Conservation (phyloP, 2,113 vertebrate species). For the Ammodramus savannarum region DNA sequence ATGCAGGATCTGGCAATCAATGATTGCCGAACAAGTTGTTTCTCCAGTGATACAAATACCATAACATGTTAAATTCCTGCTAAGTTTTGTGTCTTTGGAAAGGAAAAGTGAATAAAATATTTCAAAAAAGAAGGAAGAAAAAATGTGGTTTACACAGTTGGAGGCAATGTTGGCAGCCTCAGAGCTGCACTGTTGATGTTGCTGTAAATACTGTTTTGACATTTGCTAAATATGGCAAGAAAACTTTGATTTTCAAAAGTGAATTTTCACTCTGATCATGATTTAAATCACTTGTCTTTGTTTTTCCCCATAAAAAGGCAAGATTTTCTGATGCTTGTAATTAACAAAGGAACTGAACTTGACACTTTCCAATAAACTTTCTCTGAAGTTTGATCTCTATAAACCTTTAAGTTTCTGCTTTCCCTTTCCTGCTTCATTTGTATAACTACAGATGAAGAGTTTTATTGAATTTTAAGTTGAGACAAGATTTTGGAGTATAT, state of each 20-base stretch:
- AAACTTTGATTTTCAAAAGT: neutral
- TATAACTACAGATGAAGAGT: neutral
- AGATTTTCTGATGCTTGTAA: neutral
- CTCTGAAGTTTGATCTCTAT: neutral
- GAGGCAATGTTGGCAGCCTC: neutral
- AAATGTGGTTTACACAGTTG: neutral
- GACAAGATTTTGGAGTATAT: neutral
- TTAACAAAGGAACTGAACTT: neutral
- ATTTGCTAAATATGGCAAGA: conserved; percentile 7
- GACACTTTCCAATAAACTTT: neutral
- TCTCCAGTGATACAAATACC: neutral
- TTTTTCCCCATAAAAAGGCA: neutral
- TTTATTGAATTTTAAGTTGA: neutral
- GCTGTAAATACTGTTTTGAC: neutral
- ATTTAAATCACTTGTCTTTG: neutral
- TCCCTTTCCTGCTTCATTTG: neutral
- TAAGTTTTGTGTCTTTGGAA: neutral
- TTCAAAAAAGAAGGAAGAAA: neutral
- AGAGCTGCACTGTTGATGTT: neutral
- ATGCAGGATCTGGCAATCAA: neutral
- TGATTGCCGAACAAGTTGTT: neutral
- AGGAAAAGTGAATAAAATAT: neutral
- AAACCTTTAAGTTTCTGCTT: neutral
- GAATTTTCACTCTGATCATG: neutral
- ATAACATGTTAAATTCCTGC: neutral